phyloP scores from a whole-genome alignment of 2,888 invertebrate genomes.

The Xestia c-nigrum region DNA sequence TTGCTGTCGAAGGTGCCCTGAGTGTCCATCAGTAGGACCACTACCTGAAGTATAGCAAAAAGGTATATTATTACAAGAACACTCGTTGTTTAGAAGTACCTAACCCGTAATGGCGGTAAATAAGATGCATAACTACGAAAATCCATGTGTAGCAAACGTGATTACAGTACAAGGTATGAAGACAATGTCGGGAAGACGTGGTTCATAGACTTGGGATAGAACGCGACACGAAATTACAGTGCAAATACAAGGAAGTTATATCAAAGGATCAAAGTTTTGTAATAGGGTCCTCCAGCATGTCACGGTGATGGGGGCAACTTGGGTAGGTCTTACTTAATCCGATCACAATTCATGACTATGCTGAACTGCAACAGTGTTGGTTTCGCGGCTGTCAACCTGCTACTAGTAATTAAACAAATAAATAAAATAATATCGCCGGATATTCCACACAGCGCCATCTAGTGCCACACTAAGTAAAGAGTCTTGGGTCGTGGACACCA shows the following conservation, averaged over 20 bases:
- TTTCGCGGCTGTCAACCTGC: background rate
- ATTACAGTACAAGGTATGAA: background rate
- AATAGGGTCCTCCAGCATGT: background rate
- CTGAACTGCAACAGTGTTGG: background rate
- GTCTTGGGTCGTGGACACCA: too few species aligned
- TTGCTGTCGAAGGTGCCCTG: constrained; percentile 99
- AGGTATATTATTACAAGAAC: too few species aligned
- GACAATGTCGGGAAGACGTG: background rate
- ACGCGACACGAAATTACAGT: background rate
- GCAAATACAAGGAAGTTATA: background rate
- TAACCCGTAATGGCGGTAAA: too few species aligned
- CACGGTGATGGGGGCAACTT: background rate
- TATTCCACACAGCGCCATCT: too few species aligned
- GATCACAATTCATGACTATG: background rate
- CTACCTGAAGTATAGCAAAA: constrained; percentile 90
- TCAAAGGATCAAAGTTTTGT: background rate
- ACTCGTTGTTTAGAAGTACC: too few species aligned
- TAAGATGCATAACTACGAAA: too few species aligned
- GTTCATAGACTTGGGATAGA: background rate
- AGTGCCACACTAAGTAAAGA: too few species aligned
- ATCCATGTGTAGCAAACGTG: too few species aligned
- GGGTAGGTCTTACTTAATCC: background rate
- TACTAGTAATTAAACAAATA: background rate
- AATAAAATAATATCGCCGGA: too few species aligned
- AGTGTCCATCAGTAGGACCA: constrained; percentile 97